Evolutionary conservation across 2,888 invertebrate genomes (phyloP).

Genomic region (Sarcophaga caerulescens): DNA sequence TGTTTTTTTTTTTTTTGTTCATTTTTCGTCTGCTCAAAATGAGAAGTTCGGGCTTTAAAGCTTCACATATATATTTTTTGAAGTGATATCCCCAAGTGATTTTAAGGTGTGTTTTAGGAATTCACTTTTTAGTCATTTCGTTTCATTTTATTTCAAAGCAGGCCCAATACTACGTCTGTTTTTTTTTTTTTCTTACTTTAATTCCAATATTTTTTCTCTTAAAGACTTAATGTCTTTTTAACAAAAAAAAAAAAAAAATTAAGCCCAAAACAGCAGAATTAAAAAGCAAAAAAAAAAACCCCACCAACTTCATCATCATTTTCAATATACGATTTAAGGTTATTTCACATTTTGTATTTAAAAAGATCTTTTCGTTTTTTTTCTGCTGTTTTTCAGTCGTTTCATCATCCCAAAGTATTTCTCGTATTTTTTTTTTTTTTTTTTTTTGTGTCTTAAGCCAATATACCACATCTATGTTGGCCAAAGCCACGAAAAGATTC

Average conservation of each 20-base stretch:
- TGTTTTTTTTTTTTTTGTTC: not conserved
- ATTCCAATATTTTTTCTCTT: conserved; percentile 66
- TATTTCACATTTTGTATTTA: conserved; percentile 60
- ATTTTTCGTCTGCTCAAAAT: conserved; percentile 4
- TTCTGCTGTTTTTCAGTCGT: conserved; percentile 36
- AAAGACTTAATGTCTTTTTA: conserved; percentile 67
- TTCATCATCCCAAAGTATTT: conserved; percentile 57
- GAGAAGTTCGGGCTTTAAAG: conserved; percentile 21
- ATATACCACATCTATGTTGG: conserved; percentile 60
- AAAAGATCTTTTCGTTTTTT: conserved; percentile 19
- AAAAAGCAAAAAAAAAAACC: conserved; percentile 28
- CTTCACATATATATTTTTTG: conserved; percentile 32
- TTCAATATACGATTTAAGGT: conserved; percentile 61
- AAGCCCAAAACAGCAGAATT: conserved; percentile 40
- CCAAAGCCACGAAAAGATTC: conserved; percentile 59
- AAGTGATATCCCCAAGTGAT: conserved; percentile 71
- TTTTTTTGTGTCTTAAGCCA: conserved; percentile 56
- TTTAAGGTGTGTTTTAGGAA: conserved; percentile 72
- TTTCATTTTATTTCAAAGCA: conserved; percentile 39
- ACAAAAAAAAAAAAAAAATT: conserved; percentile 50
- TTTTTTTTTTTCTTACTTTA: conserved; percentile 57
- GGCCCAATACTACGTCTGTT: conserved; percentile 13
- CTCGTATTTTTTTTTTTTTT: too few relatives aligned
- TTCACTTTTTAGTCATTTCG: conserved; percentile 66
- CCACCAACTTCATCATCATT: conserved; percentile 67